Conservation (phyloP, 2,797 vertebrate genomes). For the Poecilia gillii region DNA sequence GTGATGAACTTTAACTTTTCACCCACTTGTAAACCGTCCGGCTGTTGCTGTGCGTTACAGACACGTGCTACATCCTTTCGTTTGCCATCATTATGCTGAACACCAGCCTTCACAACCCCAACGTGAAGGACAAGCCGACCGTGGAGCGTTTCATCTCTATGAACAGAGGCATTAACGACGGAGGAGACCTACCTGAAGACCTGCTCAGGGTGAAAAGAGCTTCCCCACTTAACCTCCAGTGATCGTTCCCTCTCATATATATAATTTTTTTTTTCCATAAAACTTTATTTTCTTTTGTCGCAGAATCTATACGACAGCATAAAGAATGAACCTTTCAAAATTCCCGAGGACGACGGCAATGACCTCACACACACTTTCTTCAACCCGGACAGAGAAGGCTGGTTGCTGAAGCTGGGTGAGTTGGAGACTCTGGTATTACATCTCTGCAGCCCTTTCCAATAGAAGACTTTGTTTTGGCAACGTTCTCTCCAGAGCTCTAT, state of each 20-base stretch:
- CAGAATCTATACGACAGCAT: conserved; percentile 98
- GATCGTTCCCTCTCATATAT: not conserved
- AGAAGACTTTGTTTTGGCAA: conserved; percentile 13
- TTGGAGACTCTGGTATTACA: conserved; percentile 15
- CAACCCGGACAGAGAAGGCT: conserved; percentile 95
- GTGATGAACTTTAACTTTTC: conserved; percentile 29
- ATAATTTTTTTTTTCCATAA: not conserved
- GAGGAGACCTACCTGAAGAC: conserved; percentile 94
- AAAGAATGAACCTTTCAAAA: conserved; percentile 97
- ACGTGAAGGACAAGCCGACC: conserved; percentile 93
- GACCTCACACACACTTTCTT: conserved; percentile 98
- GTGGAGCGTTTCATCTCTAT: conserved; percentile 95
- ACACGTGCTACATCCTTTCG: conserved; percentile 96
- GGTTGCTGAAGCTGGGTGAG: conserved; percentile 96
- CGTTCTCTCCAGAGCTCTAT: conserved; percentile 21
- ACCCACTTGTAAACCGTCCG: not conserved
- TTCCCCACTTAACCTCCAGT: not conserved
- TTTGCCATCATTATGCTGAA: conserved; percentile 85
- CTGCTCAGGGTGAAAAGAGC: conserved; percentile 87
- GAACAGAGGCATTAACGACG: conserved; percentile 96
- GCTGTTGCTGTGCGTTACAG: conserved; percentile 68
- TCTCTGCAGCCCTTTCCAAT: not conserved
- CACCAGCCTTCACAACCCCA: conserved; percentile 94
- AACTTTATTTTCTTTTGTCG: not conserved
- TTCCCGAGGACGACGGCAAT: conserved; percentile 90